Evolutionary conservation across 2,888 invertebrate genomes (phyloP).

Genomic region (Polymixis lichenea): DNA sequence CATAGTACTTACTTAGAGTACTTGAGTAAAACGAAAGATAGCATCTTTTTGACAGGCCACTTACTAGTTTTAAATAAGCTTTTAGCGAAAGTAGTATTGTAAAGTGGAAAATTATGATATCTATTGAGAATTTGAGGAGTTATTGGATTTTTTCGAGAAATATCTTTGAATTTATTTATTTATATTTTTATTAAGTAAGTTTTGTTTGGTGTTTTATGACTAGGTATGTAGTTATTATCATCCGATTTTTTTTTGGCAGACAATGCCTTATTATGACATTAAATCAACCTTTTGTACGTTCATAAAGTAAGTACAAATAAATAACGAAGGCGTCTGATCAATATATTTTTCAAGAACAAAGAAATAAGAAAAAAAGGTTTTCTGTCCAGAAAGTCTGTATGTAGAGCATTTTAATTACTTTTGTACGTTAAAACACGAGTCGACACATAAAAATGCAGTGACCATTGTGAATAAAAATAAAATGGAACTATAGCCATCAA

Average conservation of each 20-base stretch:
- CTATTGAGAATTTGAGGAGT: neutral
- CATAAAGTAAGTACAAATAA: neutral
- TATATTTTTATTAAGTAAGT: neutral
- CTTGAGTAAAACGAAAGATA: conserved; percentile 48
- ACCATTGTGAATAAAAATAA: conserved; percentile 39
- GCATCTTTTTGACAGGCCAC: conserved; percentile 34
- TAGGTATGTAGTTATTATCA: too few relatives aligned
- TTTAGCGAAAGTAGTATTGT: conserved; percentile 18
- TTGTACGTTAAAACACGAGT: conserved; percentile 5
- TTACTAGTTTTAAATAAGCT: conserved; percentile 23
- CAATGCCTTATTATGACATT: too few relatives aligned
- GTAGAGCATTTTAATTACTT: conserved; percentile 20
- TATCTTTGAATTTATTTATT: neutral
- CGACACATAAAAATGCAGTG: conserved; percentile 8
- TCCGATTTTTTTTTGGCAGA: too few relatives aligned
- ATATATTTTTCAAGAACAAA: neutral
- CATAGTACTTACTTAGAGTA: too few relatives aligned
- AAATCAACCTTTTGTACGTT: neutral
- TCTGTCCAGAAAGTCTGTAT: neutral
- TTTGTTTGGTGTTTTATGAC: neutral
- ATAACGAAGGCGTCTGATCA: neutral
- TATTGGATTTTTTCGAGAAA: neutral
- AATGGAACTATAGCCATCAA: conserved; percentile 36
- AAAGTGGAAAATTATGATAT: conserved; percentile 13
- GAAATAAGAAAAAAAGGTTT: neutral